Percentiles rank a stretch among this genome's conserved stretches.
Evolutionary conservation across 1,140 invertebrate species (phyloP).

Genomic region (Drosophila truncata): DNA sequence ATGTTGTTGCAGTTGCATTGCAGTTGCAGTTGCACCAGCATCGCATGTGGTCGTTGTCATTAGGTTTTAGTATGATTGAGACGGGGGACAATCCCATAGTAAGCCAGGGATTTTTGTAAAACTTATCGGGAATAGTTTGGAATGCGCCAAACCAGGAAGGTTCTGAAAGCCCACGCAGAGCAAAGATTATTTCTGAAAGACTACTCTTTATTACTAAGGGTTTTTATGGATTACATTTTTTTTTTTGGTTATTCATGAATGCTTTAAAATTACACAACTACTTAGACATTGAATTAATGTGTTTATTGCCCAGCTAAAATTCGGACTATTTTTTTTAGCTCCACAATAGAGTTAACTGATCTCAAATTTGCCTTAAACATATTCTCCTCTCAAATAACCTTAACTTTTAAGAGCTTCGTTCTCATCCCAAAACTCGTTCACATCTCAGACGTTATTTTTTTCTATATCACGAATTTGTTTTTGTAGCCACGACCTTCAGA

Average conservation of each 20-base stretch:
- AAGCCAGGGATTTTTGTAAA: conserved; percentile 26
- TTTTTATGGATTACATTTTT: neutral
- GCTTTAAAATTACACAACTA: neutral
- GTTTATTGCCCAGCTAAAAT: neutral
- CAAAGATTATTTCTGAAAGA: neutral
- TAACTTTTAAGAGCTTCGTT: conserved; percentile 1
- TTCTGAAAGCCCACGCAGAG: neutral
- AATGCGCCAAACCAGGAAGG: neutral
- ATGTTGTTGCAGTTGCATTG: conserved; percentile 22
- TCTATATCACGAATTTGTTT: conserved; percentile 13
- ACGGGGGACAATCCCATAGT: neutral
- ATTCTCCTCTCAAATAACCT: neutral
- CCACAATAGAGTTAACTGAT: too few species aligned
- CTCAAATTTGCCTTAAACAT: too few species aligned
- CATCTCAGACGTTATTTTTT: conserved; percentile 34
- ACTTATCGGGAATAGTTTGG: conserved; percentile 5
- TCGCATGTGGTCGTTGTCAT: conserved; percentile 46
- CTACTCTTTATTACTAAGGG: neutral
- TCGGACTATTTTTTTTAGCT: neutral
- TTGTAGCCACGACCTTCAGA: conserved; percentile 49
- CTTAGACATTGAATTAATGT: too few species aligned
- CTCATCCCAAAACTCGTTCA: conserved; percentile 29
- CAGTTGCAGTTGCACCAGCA: conserved; percentile 30
- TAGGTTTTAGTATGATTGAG: conserved; percentile 45
- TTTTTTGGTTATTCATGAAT: too few species aligned